Base-by-base conservation (phyloP, 1,140 invertebrate genomes). In the Limonius californicus region DNA sequence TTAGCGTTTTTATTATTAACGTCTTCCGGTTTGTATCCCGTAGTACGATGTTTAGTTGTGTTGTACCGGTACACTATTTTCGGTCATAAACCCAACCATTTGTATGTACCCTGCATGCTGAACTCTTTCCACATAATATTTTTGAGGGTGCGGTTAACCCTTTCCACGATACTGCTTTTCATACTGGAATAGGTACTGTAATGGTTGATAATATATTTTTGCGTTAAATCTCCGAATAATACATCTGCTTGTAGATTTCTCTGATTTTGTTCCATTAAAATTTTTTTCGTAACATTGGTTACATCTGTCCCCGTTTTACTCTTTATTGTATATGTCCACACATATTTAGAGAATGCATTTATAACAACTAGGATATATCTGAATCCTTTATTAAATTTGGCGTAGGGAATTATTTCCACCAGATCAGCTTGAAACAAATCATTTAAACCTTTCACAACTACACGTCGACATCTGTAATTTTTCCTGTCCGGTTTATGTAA, bases 101-200 rank as follows among this genome's bases (percentile, higher is more conserved):
- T 69, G 20, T 70, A 68, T 14, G 67, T 72, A 12, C 73, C 73
- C 12, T 68, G 60, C 39, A 68, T 42, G 47, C 66, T 74, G 67
- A 78, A 78, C 15, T 68, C 61, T 65, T 70, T 68, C 61, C 64
- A 79, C 68, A 80, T 72, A 62, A 61, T 70, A 19, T 59, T 63
- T 72, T 78, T 79, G 19, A 81, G 59, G 8, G 75, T 78, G 16
- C 73, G 63, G 70, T 78, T 77, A 21, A 78, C 78, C 20, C 79
- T 61, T 71, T 80, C 76, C 19, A 73, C 66, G 50, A 79, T 71
- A 12, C 45, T 50, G 12, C 14, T 2, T 50, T 50, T 58, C n/a
- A 58, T n/a, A n/a, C 20, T 42, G 1, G 57, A 59, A 35, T 50
- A 63, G 1, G 43, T 57, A 23, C 55, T 63, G 32, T 57, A 63